Percentiles rank a stretch among this genome's conserved stretches.
phyloP scores from a whole-genome alignment of 2,113 vertebrate genomes.

The Ctenomys sociabilis region DNA sequence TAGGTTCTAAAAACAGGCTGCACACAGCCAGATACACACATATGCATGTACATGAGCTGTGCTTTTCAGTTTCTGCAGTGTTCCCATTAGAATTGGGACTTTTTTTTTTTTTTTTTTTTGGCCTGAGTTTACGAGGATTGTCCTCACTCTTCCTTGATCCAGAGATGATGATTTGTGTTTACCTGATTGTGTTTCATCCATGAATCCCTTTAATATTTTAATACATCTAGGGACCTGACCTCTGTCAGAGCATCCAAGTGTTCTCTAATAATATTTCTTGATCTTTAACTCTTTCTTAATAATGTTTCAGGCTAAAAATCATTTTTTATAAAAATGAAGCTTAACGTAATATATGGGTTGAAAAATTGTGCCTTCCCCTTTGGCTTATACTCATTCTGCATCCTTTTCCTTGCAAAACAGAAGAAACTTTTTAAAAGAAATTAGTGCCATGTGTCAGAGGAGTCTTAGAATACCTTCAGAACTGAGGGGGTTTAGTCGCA shows the following conservation, averaged over 20 bases:
- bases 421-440: neutral
- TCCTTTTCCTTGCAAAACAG: neutral
- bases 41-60: neutral
- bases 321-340: conserved; percentile 35
- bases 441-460: neutral
- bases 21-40: neutral
- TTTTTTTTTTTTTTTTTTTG: neutral
- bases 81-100: neutral
- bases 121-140: rapidly evolving
- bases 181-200: neutral
- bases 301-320: neutral
- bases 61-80: neutral
- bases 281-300: conserved; percentile 44
- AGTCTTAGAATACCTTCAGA: neutral
- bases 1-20: neutral
- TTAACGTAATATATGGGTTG: neutral
- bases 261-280: neutral
- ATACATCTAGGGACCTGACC: neutral
- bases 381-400: neutral
- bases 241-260: neutral
- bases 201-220: neutral
- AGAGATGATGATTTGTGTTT: neutral
- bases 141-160: neutral
- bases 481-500: neutral
- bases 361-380: neutral